Percentiles rank a stretch among this genome's conserved stretches.
Conservation (phyloP, 2,888 invertebrate species). For the Polymixis lichenea region DNA sequence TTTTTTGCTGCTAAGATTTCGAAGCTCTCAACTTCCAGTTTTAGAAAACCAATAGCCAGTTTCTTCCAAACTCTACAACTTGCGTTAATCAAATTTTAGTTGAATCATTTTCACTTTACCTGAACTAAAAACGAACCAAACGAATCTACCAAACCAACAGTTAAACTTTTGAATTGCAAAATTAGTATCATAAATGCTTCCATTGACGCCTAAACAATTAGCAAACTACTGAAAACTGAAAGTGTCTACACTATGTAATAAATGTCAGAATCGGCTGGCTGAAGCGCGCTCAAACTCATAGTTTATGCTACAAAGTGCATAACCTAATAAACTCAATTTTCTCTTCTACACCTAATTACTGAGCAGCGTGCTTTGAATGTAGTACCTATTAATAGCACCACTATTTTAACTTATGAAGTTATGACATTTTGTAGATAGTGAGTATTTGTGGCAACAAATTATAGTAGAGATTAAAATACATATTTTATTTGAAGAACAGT, state of each 20-base stretch:
- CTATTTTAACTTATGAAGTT: background rate
- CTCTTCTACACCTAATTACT: slow-evolving; percentile 27
- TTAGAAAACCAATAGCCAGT: background rate
- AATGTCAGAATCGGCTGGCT: slow-evolving; percentile 22
- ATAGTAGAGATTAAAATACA: too few relatives aligned
- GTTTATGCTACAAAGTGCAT: slow-evolving; percentile 47
- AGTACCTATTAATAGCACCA: background rate
- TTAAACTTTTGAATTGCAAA: slow-evolving; percentile 43
- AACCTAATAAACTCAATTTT: slow-evolving; percentile 43
- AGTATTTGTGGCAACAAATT: too few relatives aligned
- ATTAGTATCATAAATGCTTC: slow-evolving; percentile 45
- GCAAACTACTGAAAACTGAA: slow-evolving; percentile 31
- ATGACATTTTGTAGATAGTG: background rate
- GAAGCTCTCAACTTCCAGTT: background rate
- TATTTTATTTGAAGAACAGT: too few relatives aligned
- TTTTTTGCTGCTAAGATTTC: slow-evolving; percentile 1
- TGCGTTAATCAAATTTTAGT: slow-evolving; percentile 27
- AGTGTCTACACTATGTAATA: slow-evolving; percentile 43
- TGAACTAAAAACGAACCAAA: slow-evolving; percentile 18
- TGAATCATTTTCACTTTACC: slow-evolving; percentile 21
- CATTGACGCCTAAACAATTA: slow-evolving; percentile 47
- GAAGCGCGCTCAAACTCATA: slow-evolving; percentile 34
- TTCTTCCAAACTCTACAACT: slow-evolving; percentile 5
- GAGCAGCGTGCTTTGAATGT: slow-evolving; percentile 13
- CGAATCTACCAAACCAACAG: slow-evolving; percentile 31